Conservation (phyloP, 2,797 vertebrate genomes). For the Acanthiza pusilla region DNA sequence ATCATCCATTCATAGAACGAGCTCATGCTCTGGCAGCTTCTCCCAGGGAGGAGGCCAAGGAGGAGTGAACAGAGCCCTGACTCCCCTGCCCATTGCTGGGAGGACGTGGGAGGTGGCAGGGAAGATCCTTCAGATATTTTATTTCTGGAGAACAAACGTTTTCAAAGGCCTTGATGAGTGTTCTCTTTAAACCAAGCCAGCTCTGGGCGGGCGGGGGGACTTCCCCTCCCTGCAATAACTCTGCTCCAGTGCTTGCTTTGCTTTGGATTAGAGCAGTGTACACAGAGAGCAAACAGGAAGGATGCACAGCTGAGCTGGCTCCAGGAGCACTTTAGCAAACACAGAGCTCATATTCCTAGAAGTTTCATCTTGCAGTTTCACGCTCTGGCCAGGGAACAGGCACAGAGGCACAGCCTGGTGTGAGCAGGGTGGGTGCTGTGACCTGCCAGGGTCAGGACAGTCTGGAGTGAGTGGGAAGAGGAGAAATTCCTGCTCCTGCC, state of each 20-base stretch:
- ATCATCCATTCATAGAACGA: slow-evolving; percentile 33
- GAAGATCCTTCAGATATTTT: slow-evolving; percentile 38
- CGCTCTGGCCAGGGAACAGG: background rate
- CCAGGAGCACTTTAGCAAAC: background rate
- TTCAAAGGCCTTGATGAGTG: slow-evolving; percentile 11
- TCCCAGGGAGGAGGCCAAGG: background rate
- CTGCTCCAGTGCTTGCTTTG: background rate
- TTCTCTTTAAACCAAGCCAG: slow-evolving; percentile 1
- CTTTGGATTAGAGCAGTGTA: background rate
- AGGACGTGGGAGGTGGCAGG: slow-evolving; percentile 21
- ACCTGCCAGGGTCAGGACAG: background rate
- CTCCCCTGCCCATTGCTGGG: slow-evolving; percentile 2
- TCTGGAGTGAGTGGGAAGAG: background rate
- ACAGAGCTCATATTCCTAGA: background rate
- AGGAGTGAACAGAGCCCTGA: slow-evolving; percentile 3
- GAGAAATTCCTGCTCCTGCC: background rate
- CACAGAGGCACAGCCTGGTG: background rate
- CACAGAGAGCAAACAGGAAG: background rate
- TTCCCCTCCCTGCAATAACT: background rate
- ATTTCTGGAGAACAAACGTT: slow-evolving; percentile 38
- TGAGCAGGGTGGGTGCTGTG: background rate
- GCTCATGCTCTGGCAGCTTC: slow-evolving; percentile 48
- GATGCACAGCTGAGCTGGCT: background rate
- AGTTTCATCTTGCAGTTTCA: background rate
- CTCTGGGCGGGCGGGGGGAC: background rate